A percentile compares a stretch with the other conserved stretches of the same genome.
These are phyloP conservation scores for Nebria salina DNA, from an alignment of 2,888 invertebrate genomes.

Conservation along the genomic window DNA sequence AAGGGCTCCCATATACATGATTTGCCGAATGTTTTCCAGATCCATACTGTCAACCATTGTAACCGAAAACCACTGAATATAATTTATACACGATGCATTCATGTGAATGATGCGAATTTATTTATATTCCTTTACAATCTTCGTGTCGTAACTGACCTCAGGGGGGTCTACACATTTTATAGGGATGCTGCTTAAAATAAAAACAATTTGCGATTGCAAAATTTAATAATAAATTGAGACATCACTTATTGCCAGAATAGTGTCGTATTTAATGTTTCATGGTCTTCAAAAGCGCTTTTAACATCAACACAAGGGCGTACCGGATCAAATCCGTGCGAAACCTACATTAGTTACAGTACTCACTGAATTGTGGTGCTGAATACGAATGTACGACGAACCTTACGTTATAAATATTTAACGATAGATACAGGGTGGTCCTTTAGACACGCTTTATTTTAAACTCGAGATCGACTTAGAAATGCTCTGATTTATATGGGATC, in stretches of 20 bases:
- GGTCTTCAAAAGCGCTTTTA: background rate
- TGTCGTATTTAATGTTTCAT: background rate
- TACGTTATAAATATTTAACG: background rate
- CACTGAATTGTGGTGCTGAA: background rate
- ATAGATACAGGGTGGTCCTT: background rate
- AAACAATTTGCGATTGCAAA: too few relatives aligned
- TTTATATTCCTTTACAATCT: background rate
- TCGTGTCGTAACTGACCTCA: background rate
- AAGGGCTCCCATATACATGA: conserved; percentile 7
- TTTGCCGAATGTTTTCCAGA: background rate
- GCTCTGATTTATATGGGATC: background rate
- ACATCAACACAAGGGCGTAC: background rate
- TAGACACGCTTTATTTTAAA: background rate
- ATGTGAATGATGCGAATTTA: background rate
- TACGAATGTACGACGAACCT: background rate
- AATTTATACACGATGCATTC: background rate
- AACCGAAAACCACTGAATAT: background rate
- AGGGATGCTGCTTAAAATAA: background rate
- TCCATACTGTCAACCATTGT: background rate
- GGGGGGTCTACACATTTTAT: background rate
- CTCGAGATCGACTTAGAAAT: background rate
- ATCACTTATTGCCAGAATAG: background rate
- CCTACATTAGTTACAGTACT: background rate
- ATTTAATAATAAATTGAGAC: background rate
- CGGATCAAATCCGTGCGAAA: background rate